These are phyloP conservation scores for Tachina fera DNA, from an alignment of 2,888 invertebrate species.

Conservation along the genomic window DNA sequence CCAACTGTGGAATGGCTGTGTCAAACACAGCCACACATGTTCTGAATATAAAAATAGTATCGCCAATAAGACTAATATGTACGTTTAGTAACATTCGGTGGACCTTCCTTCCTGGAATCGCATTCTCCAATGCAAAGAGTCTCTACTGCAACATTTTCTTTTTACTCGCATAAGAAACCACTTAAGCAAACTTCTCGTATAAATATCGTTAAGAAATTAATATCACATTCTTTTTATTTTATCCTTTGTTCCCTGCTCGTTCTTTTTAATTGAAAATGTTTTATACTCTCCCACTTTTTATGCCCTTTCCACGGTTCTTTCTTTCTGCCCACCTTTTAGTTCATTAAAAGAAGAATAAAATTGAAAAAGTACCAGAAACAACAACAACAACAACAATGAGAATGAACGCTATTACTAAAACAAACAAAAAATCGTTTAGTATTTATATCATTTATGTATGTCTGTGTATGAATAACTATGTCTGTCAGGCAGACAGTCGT, in stretches of 20 bases:
- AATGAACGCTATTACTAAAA: conserved; percentile 23
- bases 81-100: too few species aligned
- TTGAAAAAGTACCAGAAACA: conserved; percentile 35
- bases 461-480: neutral
- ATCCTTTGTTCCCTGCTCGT: neutral
- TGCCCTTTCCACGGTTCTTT: neutral
- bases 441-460: conserved; percentile 12
- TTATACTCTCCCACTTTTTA: neutral
- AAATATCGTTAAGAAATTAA: conserved; percentile 55
- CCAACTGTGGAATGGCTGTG: too few species aligned
- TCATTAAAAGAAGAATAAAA: conserved; percentile 45
- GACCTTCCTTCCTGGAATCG: too few species aligned
- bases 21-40: too few species aligned
- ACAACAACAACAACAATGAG: conserved; percentile 29
- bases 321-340: conserved; percentile 36
- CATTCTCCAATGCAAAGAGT: too few species aligned
- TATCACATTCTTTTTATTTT: conserved; percentile 38
- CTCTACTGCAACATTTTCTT: too few species aligned
- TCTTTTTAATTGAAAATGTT: conserved; percentile 42
- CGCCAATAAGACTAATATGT: too few species aligned
- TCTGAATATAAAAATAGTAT: too few species aligned
- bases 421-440: conserved; percentile 47
- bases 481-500: conserved; percentile 10
- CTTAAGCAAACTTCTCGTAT: conserved; percentile 37
- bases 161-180: neutral